These are phyloP conservation scores for Sebastes matsubarae DNA, from an alignment of 2,797 vertebrate species.

Conservation along the genomic window DNA sequence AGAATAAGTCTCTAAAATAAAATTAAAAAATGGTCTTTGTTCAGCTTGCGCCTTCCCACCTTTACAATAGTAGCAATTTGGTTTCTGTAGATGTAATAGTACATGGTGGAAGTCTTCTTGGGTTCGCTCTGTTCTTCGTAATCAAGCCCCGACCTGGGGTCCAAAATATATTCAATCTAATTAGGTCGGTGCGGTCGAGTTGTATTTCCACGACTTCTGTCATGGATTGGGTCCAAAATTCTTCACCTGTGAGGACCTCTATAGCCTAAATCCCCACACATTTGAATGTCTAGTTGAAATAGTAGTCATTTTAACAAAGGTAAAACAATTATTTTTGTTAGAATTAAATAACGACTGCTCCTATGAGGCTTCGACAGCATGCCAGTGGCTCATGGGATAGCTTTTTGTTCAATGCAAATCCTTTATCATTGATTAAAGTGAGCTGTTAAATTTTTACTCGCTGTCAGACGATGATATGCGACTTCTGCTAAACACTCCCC, in stretches of 20 bases:
- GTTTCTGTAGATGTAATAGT: not conserved
- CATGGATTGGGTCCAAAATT: too few relatives aligned
- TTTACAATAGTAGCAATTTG: not conserved
- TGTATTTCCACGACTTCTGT: too few relatives aligned
- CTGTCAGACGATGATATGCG: slow-evolving; percentile 3
- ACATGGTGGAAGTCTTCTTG: not conserved
- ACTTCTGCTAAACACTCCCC: slow-evolving; percentile 12
- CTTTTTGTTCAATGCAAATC: not conserved
- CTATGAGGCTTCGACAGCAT: not conserved
- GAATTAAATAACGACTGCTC: not conserved
- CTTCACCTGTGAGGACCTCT: not conserved
- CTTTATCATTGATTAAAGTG: not conserved
- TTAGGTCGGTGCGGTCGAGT: too few relatives aligned
- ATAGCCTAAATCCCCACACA: not conserved
- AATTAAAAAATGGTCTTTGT: not conserved
- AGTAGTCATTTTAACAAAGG: not conserved
- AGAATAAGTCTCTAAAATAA: too few relatives aligned
- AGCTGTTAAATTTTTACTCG: not conserved
- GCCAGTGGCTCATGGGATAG: not conserved
- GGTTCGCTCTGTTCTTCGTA: not conserved
- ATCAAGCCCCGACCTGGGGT: too few relatives aligned
- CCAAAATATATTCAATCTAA: too few relatives aligned
- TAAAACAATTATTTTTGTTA: not conserved
- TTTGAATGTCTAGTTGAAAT: not conserved
- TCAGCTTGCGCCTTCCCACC: not conserved